Conservation (phyloP, 2,888 invertebrate species). For the Drosophila maculinotata region DNA sequence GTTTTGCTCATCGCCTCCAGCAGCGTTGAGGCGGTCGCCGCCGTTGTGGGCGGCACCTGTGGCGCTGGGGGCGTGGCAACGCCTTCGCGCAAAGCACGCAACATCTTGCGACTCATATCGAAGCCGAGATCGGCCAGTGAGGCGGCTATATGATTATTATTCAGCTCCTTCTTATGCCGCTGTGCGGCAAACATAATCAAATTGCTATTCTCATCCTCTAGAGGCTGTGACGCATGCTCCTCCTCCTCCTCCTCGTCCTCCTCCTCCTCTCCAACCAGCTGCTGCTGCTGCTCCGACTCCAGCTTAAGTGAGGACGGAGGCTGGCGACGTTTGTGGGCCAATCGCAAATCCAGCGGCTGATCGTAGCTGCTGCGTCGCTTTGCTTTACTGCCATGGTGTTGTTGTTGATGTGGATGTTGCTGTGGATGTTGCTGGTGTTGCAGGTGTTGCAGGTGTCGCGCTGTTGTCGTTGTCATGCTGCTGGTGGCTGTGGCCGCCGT, state of each 20-base stretch:
- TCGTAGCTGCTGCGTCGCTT: conserved; percentile 85
- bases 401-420: conserved; percentile 51
- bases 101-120: conserved; percentile 74
- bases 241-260: conserved; percentile 11
- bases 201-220: conserved; percentile 94
- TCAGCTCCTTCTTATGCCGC: conserved; percentile 72
- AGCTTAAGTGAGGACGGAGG: conserved; percentile 11
- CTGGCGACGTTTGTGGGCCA: conserved; percentile 91
- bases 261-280: conserved; percentile 15
- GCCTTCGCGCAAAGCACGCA: conserved; percentile 69
- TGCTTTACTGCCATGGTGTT: conserved; percentile 63
- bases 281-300: conserved; percentile 4
- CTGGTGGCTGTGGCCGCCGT: conserved; percentile 85
- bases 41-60: conserved; percentile 80
- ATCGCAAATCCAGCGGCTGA: conserved; percentile 94
- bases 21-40: conserved; percentile 86
- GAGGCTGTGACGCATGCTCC: conserved; percentile 49
- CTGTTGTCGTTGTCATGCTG: conserved; percentile 82
- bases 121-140: conserved; percentile 73
- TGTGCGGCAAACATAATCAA: conserved; percentile 86
- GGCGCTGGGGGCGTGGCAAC: conserved; percentile 56
- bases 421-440: conserved; percentile 40
- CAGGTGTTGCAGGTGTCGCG: conserved; percentile 43
- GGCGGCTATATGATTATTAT: conserved; percentile 76
- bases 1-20: conserved; percentile 90